phyloP scores from a whole-genome alignment of 1,140 invertebrate genomes.

The Paraescarpia echinospica region DNA sequence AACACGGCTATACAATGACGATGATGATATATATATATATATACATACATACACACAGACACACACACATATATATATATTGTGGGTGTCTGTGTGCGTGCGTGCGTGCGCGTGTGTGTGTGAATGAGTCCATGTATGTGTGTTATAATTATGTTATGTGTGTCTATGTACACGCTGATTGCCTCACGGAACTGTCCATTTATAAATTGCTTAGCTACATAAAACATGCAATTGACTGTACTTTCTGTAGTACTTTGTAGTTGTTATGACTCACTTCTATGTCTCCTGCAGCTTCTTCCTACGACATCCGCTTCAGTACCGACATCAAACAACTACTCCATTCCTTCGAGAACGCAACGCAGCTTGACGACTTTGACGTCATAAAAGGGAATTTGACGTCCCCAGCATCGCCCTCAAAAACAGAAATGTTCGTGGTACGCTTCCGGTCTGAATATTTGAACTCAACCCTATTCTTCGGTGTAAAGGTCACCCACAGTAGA shows the following conservation, averaged over 20 bases:
- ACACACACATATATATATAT: no score
- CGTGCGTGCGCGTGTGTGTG: no score
- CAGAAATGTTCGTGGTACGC: not conserved
- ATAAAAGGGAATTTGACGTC: not conserved
- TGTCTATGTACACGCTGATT: no score
- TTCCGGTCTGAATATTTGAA: not conserved
- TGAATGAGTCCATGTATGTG: no score
- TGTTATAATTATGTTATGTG: no score
- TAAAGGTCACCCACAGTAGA: not conserved
- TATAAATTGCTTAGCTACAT: no score
- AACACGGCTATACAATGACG: no score
- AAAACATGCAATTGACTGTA: not conserved
- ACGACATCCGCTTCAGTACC: constrained; percentile 3
- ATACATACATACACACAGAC: no score
- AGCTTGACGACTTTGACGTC: not conserved
- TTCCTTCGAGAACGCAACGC: not conserved
- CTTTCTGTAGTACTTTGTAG: not conserved
- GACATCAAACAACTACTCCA: not conserved
- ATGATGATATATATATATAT: no score
- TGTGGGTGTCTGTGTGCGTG: no score
- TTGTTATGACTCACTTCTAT: not conserved
- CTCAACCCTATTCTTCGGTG: not conserved
- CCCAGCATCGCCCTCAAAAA: not conserved
- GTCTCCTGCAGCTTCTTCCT: not conserved
- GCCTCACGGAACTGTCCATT: no score